Evolutionary conservation across 2,888 invertebrate genomes (phyloP).

Genomic region (Anodontia alba): DNA sequence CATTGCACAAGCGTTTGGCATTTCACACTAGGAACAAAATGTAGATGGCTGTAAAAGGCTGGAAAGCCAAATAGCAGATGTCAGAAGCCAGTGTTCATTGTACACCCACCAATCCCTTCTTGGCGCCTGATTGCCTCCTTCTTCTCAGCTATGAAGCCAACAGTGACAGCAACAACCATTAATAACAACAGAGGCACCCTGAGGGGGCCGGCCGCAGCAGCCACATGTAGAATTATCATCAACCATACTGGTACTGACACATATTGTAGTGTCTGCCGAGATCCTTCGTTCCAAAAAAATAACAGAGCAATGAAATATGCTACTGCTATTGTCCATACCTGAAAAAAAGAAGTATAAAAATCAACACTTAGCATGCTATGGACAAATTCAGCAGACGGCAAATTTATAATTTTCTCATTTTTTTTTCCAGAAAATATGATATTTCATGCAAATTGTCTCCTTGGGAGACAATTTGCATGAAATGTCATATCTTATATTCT

Average conservation of each 20-base stretch:
- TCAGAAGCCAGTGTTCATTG: too few species aligned
- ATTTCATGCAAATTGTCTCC: too few species aligned
- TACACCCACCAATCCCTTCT: constrained; percentile 48
- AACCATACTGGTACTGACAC: constrained; percentile 91
- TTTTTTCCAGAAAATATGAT: too few species aligned
- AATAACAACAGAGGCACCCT: constrained; percentile 91
- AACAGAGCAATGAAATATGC: constrained; percentile 90
- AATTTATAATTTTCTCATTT: too few species aligned
- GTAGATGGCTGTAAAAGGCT: too few species aligned
- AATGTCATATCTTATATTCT: too few species aligned
- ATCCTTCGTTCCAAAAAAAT: constrained; percentile 91
- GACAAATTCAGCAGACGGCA: too few species aligned
- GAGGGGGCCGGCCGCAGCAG: constrained; percentile 91
- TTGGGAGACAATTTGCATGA: too few species aligned
- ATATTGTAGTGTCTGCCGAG: constrained; percentile 87
- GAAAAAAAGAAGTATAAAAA: constrained; percentile 83
- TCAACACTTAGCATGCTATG: too few species aligned
- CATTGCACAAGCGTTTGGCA: too few species aligned
- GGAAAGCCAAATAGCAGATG: too few species aligned
- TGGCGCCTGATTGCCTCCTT: constrained; percentile 63
- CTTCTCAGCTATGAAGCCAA: constrained; percentile 87
- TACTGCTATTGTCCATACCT: constrained; percentile 89
- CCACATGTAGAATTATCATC: constrained; percentile 90
- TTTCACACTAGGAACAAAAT: too few species aligned
- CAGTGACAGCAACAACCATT: constrained; percentile 88